phyloP scores from a whole-genome alignment of 2,797 vertebrate genomes.

The Alfaro cultratus region DNA sequence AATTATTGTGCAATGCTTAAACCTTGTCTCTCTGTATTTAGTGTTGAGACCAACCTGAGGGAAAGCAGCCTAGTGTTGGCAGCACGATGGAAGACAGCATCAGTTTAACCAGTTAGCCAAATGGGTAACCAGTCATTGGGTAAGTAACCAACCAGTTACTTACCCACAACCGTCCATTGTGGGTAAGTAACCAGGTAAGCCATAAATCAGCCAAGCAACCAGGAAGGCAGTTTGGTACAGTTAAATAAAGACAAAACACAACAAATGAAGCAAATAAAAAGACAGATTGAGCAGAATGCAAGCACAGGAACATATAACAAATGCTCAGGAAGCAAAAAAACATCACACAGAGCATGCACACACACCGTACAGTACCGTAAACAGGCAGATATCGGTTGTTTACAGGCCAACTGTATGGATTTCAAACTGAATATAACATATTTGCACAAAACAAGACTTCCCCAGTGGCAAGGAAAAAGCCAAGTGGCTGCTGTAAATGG shows the following conservation, averaged over 20 bases:
- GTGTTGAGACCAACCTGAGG: conserved; percentile 83
- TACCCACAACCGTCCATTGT: conserved; percentile 72
- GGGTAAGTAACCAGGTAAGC: conserved; percentile 71
- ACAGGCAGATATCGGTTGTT: conserved; percentile 34
- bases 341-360: conserved; percentile 57
- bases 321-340: conserved; percentile 65
- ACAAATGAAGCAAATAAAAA: conserved; percentile 80
- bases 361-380: conserved; percentile 40
- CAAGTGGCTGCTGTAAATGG: conserved; percentile 35
- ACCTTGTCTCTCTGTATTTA: conserved; percentile 46
- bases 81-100: conserved; percentile 67
- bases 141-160: conserved; percentile 37
- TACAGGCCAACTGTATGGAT: conserved; percentile 24
- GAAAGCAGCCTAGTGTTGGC: conserved; percentile 81
- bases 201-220: conserved; percentile 70
- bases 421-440: conserved; percentile 28
- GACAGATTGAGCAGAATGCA: conserved; percentile 66
- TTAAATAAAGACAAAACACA: conserved; percentile 78
- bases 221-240: conserved; percentile 67
- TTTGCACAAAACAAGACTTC: conserved; percentile 29
- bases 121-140: conserved; percentile 71
- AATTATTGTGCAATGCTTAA: conserved; percentile 43
- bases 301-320: conserved; percentile 46
- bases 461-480: conserved; percentile 31
- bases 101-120: conserved; percentile 79